Evolutionary conservation across 2,113 vertebrate species (phyloP).

Genomic region (Nibea coibor): DNA sequence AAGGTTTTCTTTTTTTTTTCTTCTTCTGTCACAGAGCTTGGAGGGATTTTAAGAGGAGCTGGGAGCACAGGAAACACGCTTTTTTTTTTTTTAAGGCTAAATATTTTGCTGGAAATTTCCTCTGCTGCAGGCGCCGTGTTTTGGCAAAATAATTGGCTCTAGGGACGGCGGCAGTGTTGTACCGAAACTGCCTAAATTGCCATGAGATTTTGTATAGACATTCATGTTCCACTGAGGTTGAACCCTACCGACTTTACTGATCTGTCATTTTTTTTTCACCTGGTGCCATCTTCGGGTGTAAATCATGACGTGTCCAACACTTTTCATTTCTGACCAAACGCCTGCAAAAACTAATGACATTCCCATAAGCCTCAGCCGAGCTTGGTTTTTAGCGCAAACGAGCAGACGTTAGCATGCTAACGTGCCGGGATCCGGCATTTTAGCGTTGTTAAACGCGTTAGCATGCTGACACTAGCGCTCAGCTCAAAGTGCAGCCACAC

Average conservation of each 20-base stretch:
- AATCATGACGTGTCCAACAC: not conserved
- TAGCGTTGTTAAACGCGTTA: not conserved
- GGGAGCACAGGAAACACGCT: conserved; percentile 14
- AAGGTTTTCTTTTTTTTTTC: not conserved
- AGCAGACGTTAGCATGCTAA: conserved; percentile 10
- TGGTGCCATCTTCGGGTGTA: not conserved
- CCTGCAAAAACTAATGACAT: not conserved
- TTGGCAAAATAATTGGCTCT: not conserved
- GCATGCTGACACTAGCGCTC: not conserved
- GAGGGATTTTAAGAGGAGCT: not conserved
- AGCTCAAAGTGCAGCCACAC: not conserved
- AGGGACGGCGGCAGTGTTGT: not conserved
- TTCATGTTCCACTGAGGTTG: not conserved
- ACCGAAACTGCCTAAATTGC: not conserved
- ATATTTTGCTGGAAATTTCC: not conserved
- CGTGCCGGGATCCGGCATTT: not conserved
- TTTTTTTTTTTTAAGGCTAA: not conserved
- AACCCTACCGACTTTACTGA: not conserved
- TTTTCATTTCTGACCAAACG: not conserved
- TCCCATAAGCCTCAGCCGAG: not conserved
- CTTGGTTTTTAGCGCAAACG: not conserved
- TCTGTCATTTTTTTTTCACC: not conserved
- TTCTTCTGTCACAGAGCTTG: not conserved
- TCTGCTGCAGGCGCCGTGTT: not conserved
- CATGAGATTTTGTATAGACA: not conserved